These are phyloP conservation scores for Venturia canescens DNA, from an alignment of 1,140 invertebrate species.

Conservation along the genomic window DNA sequence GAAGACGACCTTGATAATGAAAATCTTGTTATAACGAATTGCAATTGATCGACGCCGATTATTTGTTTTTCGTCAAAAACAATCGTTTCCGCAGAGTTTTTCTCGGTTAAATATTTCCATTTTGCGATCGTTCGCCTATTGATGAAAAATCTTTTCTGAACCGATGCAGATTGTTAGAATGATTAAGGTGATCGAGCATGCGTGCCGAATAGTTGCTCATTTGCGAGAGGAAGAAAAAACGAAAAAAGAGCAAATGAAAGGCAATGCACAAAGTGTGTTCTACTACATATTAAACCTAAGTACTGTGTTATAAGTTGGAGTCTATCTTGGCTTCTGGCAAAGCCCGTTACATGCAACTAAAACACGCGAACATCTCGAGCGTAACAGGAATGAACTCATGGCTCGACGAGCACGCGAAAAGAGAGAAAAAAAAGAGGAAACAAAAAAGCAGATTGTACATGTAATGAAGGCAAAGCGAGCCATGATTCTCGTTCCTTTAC, in stretches of 20 bases:
- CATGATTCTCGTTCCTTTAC: constrained; percentile 5
- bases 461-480: neutral
- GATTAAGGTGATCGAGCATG: constrained; percentile 65
- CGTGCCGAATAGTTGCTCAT: constrained; percentile 65
- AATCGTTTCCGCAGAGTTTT: neutral
- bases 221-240: constrained; percentile 35
- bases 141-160: neutral
- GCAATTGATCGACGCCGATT: too few relatives aligned
- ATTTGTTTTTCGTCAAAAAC: neutral
- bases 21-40: too few relatives aligned
- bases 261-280: neutral
- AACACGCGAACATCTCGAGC: constrained; percentile 39
- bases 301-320: neutral
- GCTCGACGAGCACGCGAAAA: constrained; percentile 14
- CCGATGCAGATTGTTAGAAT: neutral
- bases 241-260: neutral
- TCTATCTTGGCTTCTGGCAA: neutral
- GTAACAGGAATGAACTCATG: constrained; percentile 26
- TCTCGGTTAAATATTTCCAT: neutral
- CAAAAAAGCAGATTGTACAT: constrained; percentile 1
- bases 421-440: neutral
- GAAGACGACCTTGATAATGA: too few relatives aligned
- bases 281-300: neutral
- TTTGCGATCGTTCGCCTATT: neutral
- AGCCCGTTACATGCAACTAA: constrained; percentile 25